Base-by-base conservation (phyloP, 2,888 invertebrate species). In the Pharmacophagus antenor region DNA sequence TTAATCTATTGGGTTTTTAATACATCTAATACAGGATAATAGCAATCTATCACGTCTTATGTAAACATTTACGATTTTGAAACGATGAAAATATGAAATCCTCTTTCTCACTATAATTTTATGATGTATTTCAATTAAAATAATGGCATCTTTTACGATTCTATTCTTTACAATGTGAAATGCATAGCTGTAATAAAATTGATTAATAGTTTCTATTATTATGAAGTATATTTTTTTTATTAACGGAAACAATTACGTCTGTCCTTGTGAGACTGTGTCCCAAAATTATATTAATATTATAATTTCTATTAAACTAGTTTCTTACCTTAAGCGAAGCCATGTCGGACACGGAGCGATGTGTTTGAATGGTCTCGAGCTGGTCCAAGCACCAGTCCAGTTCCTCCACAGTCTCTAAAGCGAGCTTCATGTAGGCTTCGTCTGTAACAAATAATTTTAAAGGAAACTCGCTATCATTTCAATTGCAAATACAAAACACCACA, bases 311-410 rank as follows among this genome's bases (percentile, higher is more conserved):
- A 31, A 15, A 10, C 2, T 17, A 25, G 18, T 50, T 27, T 7
- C 31, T 52, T 92, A 99, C 99, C 96, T 99, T 99, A 80, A 97
- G 95, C 71, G 99, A 98, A 79, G 99, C 99, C 99, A 99, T 99
- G 88, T 99, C 99, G 67, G 98, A 98, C 74, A 99, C 99, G 76
- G 98, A 99, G 82, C 99, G 95, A 91, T 99, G 99, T 64, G 99
- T 99, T 93, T 99, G 99, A 85, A 99, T 99, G 70, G 98, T 99
- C 92, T 99, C 99, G 89, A 99, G 92, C 92, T 99, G 99, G 92
- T 99, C 99, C 91, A 99, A 93, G 85, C 99, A 99, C 99, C 99
- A 99, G 92, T 99, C 99, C 88, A 99, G 92, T 92, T 99, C 99
- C 85, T 99, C 99, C 91, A 99, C 95, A 49, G 99, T 99, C 87